phyloP scores from a whole-genome alignment of 1,140 invertebrate species.

The Drosophila malerkotliana region DNA sequence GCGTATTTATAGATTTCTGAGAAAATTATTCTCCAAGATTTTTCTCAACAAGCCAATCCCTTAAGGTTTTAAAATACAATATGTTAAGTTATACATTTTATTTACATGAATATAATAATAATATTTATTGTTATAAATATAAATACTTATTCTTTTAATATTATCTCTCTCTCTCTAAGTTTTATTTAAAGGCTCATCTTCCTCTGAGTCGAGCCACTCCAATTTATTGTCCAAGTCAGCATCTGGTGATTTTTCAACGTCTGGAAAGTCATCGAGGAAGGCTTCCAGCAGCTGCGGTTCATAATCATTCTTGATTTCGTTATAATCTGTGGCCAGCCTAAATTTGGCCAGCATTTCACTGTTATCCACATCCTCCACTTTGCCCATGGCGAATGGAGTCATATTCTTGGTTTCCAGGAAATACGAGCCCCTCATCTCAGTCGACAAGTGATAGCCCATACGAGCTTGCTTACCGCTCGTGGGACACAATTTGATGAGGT shows the following conservation, averaged over 20 bases:
- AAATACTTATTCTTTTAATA: neutral
- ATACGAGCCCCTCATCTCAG: conserved; percentile 84
- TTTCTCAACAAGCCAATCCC: too few species aligned
- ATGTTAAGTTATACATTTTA: neutral
- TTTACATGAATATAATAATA: too few species aligned
- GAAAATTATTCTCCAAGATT: too few species aligned
- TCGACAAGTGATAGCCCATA: conserved; percentile 86
- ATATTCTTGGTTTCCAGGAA: conserved; percentile 86
- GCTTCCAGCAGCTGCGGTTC: conserved; percentile 58
- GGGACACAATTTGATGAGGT: conserved; percentile 87
- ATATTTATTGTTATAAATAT: neutral
- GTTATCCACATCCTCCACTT: conserved; percentile 46
- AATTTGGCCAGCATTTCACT: conserved; percentile 52
- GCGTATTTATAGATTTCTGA: too few species aligned
- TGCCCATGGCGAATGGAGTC: conserved; percentile 85
- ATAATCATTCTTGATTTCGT: conserved; percentile 45
- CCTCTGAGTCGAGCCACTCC: conserved; percentile 14
- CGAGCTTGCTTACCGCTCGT: conserved; percentile 83
- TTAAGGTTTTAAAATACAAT: too few species aligned
- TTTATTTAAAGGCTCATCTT: conserved; percentile 45
- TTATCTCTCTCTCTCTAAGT: neutral
- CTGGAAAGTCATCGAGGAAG: conserved; percentile 35
- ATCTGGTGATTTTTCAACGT: conserved; percentile 2
- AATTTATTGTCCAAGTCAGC: conserved; percentile 42
- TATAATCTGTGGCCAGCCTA: conserved; percentile 11